Evolutionary conservation across 2,888 invertebrate species (phyloP).

Genomic region (Stenoptilia bipunctidactyla): DNA sequence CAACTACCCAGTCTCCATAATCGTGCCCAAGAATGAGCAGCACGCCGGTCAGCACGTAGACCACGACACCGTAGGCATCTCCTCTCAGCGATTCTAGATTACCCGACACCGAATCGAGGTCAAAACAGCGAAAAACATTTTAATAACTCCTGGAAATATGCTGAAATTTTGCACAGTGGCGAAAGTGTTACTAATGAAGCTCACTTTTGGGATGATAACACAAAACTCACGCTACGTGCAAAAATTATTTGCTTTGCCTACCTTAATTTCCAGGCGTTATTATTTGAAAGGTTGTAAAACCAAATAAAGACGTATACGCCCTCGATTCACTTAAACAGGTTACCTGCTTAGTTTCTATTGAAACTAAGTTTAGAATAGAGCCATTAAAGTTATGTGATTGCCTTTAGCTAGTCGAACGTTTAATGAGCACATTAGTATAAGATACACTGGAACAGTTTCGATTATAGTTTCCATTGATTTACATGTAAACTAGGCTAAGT

Average conservation of each 20-base stretch:
- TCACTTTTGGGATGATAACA: neutral
- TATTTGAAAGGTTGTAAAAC: too few species aligned
- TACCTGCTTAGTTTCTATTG: neutral
- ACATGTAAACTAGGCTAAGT: constrained; percentile 2
- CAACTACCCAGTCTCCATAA: constrained; percentile 74
- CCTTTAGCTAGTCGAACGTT: constrained; percentile 22
- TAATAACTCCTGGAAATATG: neutral
- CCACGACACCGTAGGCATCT: constrained; percentile 32
- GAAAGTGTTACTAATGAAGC: neutral
- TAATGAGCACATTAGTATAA: constrained; percentile 33
- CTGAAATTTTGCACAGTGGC: neutral
- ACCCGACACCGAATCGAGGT: neutral
- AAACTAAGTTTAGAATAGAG: neutral
- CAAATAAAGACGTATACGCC: too few species aligned
- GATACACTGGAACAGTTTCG: neutral
- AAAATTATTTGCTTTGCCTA: too few species aligned
- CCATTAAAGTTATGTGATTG: constrained; percentile 19
- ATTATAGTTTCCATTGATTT: neutral
- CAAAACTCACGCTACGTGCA: too few species aligned
- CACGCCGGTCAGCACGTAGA: constrained; percentile 34
- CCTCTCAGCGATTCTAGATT: constrained; percentile 14
- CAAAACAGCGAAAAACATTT: neutral
- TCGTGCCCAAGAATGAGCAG: constrained; percentile 39
- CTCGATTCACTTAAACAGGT: too few species aligned
- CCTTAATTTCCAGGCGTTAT: too few species aligned